phyloP scores from a whole-genome alignment of 2,888 invertebrate species.

The Ferrisia virgata region DNA sequence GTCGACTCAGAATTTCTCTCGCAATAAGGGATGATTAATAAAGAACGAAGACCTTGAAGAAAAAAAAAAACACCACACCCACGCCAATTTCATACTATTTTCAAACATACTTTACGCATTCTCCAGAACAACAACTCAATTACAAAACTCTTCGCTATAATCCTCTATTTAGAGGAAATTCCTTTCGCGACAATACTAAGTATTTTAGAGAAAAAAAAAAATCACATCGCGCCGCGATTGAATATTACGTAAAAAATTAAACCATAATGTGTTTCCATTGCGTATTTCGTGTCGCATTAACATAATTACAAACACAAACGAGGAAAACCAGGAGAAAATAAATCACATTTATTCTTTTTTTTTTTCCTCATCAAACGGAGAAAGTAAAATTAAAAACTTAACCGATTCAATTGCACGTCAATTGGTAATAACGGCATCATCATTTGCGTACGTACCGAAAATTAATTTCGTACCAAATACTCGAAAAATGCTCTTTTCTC shows the following conservation, averaged over 20 bases:
- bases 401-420: constrained; percentile 22
- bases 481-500: neutral
- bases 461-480: neutral
- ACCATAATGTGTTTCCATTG: neutral
- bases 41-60: no score
- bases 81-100: no score
- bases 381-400: constrained; percentile 34
- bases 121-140: no score
- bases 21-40: no score
- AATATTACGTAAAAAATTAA: neutral
- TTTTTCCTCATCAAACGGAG: constrained; percentile 19
- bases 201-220: no score
- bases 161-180: no score
- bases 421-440: constrained; percentile 17
- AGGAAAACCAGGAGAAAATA: constrained; percentile 7
- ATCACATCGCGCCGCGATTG: neutral
- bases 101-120: no score
- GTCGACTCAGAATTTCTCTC: no score
- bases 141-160: no score
- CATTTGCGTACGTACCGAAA: neutral
- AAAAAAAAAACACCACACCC: no score
- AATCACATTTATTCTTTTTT: constrained; percentile 2
- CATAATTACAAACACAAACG: constrained; percentile 7
- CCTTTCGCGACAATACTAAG: no score
- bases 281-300: constrained; percentile 2